Evolutionary conservation across 2,888 invertebrate species (phyloP).

Genomic region (Dicyrtomina minuta): DNA sequence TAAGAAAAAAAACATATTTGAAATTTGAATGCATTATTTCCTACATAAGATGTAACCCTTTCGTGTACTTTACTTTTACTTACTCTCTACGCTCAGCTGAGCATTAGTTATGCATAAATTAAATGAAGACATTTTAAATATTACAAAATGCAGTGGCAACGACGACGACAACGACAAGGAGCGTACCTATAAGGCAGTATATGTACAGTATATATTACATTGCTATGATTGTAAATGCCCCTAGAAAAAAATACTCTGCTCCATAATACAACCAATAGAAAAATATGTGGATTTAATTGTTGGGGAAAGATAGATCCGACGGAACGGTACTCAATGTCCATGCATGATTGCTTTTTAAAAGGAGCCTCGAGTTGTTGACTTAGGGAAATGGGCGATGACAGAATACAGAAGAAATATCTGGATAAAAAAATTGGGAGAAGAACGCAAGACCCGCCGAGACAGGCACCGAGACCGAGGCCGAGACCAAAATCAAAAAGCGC

Average conservation of each 20-base stretch:
- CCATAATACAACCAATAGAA: too few species aligned
- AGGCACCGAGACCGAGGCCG: not conserved
- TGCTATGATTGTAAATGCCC: not conserved
- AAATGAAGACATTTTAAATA: not conserved
- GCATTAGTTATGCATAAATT: slow-evolving; percentile 15
- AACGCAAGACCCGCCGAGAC: not conserved
- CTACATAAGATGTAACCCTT: not conserved
- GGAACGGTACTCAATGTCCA: slow-evolving; percentile 1
- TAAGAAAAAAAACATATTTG: not conserved
- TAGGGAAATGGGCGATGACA: slow-evolving; percentile 35
- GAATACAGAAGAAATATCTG: not conserved
- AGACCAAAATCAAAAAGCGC: not conserved
- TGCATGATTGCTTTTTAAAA: slow-evolving; percentile 41
- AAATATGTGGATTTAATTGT: slow-evolving; percentile 3
- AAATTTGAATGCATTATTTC: slow-evolving; percentile 13
- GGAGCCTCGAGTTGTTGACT: slow-evolving; percentile 35
- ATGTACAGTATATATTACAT: not conserved
- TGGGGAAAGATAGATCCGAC: not conserved
- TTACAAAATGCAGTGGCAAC: not conserved
- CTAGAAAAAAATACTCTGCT: slow-evolving; percentile 11
- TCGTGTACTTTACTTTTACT: not conserved
- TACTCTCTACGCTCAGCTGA: slow-evolving; percentile 3
- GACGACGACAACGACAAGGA: not conserved
- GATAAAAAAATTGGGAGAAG: slow-evolving; percentile 2
- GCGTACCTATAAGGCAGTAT: not conserved